These are phyloP conservation scores for Phrynocephalus versicolor DNA, from an alignment of 2,113 vertebrate species.

Conservation along the genomic window DNA sequence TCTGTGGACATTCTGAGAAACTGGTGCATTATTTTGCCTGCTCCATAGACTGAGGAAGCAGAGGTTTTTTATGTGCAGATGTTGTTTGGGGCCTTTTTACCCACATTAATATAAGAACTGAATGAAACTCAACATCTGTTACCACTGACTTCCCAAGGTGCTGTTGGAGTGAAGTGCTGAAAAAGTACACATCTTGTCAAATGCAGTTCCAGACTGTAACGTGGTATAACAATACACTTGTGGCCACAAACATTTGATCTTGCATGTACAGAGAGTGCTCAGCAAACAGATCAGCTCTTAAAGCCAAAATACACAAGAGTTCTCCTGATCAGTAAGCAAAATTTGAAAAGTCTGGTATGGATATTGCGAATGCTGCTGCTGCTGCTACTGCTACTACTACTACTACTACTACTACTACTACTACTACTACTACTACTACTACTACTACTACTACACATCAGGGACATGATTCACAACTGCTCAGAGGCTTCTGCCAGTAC, in stretches of 20 bases:
- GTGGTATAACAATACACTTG: not conserved
- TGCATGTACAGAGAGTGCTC: not conserved
- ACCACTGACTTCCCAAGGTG: not conserved
- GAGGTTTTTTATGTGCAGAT: not conserved
- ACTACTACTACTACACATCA: too few species aligned
- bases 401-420: too few species aligned
- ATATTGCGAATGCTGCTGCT: too few species aligned
- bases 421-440: too few species aligned
- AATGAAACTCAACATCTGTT: not conserved
- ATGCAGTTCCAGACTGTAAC: not conserved
- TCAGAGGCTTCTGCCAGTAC: not conserved
- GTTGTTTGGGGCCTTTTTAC: not conserved
- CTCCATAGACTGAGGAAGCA: not conserved
- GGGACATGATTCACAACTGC: not conserved
- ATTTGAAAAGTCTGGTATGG: not conserved
- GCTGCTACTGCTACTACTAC: too few species aligned
- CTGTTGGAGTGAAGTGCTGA: not conserved
- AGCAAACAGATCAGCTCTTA: not conserved
- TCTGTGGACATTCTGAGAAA: not conserved
- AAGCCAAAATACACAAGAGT: not conserved
- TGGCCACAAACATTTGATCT: not conserved
- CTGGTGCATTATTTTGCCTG: not conserved
- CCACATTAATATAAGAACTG: not conserved
- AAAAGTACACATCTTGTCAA: not conserved
- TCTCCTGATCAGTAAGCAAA: not conserved